Base-by-base conservation (phyloP, 2,888 invertebrate species). In the Molanna angustata region DNA sequence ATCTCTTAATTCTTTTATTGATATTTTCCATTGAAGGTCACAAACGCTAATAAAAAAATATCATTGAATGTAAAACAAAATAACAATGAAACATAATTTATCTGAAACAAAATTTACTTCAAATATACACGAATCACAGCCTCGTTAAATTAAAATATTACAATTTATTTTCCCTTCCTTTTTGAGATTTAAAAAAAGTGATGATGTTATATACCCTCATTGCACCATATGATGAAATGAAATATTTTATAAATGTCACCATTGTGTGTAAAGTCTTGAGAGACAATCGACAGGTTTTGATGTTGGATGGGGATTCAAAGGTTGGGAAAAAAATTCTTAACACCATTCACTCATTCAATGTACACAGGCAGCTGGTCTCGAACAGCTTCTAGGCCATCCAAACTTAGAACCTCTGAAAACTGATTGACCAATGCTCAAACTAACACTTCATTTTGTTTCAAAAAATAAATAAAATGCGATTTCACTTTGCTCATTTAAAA, bases 381-480 rank as follows among this genome's bases (percentile, higher is more conserved):
- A 17, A 21, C 58, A 59, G 58, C 54, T 35, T 49, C 49, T 17
- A 45, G 42, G 57, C 54, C 57, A 46, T 37, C 39, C 44, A 47
- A 48, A 43, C 48, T 18, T 32, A 54, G 45, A 32, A 49, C 43
- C 50, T 49, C 47, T 54, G 43, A 43, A 58, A 48, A 49, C 39
- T 16, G 37, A 22, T 48, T 53, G 53, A 53, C 44, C 50, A 57
- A 48, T 57, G 48, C 56, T 54, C 18, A 41, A 50, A 49, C 33
- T 22, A 17, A 33, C 50, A 52, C 52, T 58, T 54, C 58, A 55
- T 21, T 49, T 55, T 52, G 58, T 54, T 57, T 57, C 57, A 52
- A 43, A 40, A 43, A 54, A 37, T 14, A 19, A 11, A 32, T 43
- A 11, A 27, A 27, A 27, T 27, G 27, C 27, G 27, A 27, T 27